Percentiles rank a stretch among this genome's conserved stretches.
These are phyloP conservation scores for Nemopilema nomurai DNA, from an alignment of 30 jellyfish, hydroid and myxozoan species.

Conservation along the genomic window DNA sequence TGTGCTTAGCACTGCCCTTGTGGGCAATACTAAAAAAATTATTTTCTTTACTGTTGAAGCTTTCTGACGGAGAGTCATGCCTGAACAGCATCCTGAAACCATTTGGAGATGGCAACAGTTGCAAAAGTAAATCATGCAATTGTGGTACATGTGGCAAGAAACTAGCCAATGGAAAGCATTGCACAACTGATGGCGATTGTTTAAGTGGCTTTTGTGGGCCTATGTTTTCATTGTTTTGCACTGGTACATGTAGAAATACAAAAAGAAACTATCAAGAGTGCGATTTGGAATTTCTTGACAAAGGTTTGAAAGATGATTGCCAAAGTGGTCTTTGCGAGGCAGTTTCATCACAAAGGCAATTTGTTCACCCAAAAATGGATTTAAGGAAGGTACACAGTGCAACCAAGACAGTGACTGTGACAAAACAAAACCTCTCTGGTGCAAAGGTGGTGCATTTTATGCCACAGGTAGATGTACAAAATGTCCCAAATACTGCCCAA, in stretches of 20 bases:
- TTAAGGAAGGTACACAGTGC: conserved; percentile 34
- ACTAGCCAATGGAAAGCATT: neutral
- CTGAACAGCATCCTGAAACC: conserved; percentile 17
- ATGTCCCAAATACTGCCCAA: conserved; percentile 28
- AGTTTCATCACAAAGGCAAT: conserved; percentile 21
- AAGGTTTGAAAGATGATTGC: conserved; percentile 26
- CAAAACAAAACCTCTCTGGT: conserved; percentile 48
- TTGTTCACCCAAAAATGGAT: conserved; percentile 40
- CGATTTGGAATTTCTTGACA: conserved; percentile 4
- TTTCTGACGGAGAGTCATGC: conserved; percentile 15
- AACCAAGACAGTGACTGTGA: conserved; percentile 45
- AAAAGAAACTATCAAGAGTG: conserved; percentile 24
- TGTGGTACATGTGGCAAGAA: conserved; percentile 37
- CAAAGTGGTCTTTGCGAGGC: conserved; percentile 34
- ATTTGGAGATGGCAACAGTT: conserved; percentile 21
- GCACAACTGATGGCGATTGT: conserved; percentile 36
- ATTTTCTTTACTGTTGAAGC: no score
- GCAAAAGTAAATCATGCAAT: conserved; percentile 25
- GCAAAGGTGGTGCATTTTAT: conserved; percentile 41
- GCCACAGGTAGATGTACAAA: conserved; percentile 36
- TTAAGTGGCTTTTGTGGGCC: conserved; percentile 42
- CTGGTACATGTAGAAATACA: conserved; percentile 26
- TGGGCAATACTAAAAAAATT: no score
- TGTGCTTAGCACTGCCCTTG: no score
- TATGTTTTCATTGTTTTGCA: conserved; percentile 7